phyloP scores from a whole-genome alignment of 2,113 vertebrate species.

The Poeciliopsis turrubarensis region DNA sequence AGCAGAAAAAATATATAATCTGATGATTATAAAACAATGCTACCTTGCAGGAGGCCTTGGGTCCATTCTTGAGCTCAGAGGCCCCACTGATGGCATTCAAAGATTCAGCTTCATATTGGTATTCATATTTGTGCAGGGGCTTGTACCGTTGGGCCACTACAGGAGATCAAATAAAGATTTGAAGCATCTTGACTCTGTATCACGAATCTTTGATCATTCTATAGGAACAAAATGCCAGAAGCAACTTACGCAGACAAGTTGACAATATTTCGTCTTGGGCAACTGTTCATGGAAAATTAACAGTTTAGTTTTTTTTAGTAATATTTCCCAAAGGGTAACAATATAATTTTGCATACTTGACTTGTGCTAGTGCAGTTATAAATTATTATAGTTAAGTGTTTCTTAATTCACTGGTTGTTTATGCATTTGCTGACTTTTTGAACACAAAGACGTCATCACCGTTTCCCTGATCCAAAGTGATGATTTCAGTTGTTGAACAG shows the following conservation, averaged over 20 bases:
- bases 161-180: background rate
- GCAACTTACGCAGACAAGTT: constrained; percentile 77
- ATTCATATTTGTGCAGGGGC: constrained; percentile 87
- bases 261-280: constrained; percentile 72
- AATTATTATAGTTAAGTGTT: no score
- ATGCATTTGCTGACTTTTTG: no score
- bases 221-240: background rate
- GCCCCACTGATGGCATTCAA: constrained; percentile 84
- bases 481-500: background rate
- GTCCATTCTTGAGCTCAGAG: constrained; percentile 81
- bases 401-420: background rate
- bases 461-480: background rate
- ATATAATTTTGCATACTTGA: no score
- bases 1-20: background rate
- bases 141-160: constrained; percentile 87
- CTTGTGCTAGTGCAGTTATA: no score
- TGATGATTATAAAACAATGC: background rate
- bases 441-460: background rate
- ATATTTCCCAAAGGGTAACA: no score
- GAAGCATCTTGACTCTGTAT: background rate
- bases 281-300: constrained; percentile 61
- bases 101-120: constrained; percentile 89
- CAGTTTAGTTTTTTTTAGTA: background rate
- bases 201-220: background rate
- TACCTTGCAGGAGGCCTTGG: constrained; percentile 88